phyloP scores from a whole-genome alignment of 2,113 vertebrate genomes.

The Trogon surrucura region DNA sequence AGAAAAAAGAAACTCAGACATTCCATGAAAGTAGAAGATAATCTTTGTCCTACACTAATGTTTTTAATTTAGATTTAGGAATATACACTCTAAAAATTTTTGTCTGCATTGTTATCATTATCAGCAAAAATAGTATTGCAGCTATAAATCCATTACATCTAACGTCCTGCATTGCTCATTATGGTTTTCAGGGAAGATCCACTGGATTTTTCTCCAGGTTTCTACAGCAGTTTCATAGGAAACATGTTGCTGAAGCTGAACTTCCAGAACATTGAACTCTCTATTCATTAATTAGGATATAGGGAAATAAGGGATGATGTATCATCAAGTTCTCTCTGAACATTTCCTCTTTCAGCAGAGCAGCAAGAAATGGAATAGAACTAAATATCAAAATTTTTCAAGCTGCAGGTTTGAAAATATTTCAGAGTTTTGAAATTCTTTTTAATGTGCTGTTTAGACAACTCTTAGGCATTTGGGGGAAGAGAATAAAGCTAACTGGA shows the following conservation, averaged over 20 bases:
- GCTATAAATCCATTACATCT: background rate
- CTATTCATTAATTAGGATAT: background rate
- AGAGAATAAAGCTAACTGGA: background rate
- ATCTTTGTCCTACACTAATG: accelerated
- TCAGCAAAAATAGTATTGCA: background rate
- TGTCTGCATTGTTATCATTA: background rate
- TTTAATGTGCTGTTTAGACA: background rate
- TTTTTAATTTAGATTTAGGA: background rate
- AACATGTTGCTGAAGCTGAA: background rate
- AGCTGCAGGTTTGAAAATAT: background rate
- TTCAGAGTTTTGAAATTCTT: background rate
- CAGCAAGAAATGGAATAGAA: background rate
- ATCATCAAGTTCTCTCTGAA: background rate
- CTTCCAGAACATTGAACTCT: background rate
- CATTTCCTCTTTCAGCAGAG: background rate
- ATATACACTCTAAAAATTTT: background rate
- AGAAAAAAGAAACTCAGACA: background rate
- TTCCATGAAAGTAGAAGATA: background rate
- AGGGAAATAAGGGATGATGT: background rate
- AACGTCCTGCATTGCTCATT: background rate
- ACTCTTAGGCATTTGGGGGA: background rate
- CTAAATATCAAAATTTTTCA: background rate
- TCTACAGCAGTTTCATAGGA: background rate
- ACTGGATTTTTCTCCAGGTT: background rate
- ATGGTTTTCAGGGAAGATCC: background rate